These are phyloP conservation scores for Hylia prasina DNA, from an alignment of 2,113 vertebrate species.

Conservation along the genomic window DNA sequence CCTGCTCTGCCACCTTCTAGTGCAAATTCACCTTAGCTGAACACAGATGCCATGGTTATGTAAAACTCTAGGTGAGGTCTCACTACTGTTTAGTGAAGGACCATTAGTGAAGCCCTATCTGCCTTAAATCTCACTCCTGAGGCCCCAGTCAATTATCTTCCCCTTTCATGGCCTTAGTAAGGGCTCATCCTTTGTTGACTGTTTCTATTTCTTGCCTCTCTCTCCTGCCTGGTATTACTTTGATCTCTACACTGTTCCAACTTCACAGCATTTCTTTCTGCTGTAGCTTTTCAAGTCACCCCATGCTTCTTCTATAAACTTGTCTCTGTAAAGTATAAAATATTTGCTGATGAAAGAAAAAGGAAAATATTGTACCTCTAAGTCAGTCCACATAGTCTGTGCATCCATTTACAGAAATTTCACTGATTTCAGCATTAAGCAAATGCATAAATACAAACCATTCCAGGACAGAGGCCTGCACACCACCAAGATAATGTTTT, in stretches of 20 bases:
- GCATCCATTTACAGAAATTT: background rate
- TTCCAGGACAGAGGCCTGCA: background rate
- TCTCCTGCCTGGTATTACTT: background rate
- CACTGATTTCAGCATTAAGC: background rate
- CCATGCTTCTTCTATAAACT: background rate
- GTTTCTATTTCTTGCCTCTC: background rate
- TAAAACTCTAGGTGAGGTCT: background rate
- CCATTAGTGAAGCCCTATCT: background rate
- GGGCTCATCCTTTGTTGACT: background rate
- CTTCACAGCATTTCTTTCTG: background rate
- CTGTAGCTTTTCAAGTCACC: background rate
- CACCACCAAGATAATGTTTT: background rate
- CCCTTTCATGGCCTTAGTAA: background rate
- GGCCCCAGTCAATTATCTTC: background rate
- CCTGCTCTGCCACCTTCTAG: background rate
- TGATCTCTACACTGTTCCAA: background rate
- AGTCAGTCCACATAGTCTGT: background rate
- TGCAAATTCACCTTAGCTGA: background rate
- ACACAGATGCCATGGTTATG: background rate
- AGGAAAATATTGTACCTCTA: background rate
- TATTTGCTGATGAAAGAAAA: background rate
- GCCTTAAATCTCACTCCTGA: background rate
- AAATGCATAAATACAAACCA: background rate
- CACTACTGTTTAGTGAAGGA: background rate
- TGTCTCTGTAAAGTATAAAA: background rate